A percentile compares a stretch with the other conserved stretches of the same genome.
Evolutionary conservation across 1,140 invertebrate genomes (phyloP).

Genomic region (Pantala flavescens): DNA sequence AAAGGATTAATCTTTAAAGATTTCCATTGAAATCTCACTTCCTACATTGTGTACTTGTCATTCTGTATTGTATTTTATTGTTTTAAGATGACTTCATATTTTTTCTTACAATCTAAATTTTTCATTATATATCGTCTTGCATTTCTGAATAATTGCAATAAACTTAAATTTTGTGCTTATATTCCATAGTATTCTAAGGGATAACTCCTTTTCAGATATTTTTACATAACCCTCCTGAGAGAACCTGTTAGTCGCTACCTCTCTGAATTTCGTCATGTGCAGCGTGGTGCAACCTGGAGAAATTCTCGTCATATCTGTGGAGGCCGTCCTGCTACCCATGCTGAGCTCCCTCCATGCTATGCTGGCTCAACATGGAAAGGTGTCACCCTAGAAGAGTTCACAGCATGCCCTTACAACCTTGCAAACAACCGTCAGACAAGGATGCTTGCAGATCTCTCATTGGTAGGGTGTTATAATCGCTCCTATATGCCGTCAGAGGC

Average conservation of each 20-base stretch:
- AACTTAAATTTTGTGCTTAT: too few species aligned
- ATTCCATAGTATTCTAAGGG: too few species aligned
- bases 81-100: too few species aligned
- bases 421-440: slow-evolving; percentile 93
- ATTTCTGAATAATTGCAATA: too few species aligned
- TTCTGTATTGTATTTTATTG: too few species aligned
- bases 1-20: too few species aligned
- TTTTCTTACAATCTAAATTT: too few species aligned
- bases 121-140: too few species aligned
- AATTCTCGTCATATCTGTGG: slow-evolving; percentile 75
- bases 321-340: slow-evolving; percentile 63
- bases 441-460: slow-evolving; percentile 90
- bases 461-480: slow-evolving; percentile 91
- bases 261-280: slow-evolving; percentile 90
- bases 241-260: slow-evolving; percentile 84
- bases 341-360: slow-evolving; percentile 71
- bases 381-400: slow-evolving; percentile 72
- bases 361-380: slow-evolving; percentile 52
- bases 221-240: slow-evolving; percentile 90
- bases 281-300: slow-evolving; percentile 94
- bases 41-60: too few species aligned
- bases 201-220: slow-evolving; percentile 52
- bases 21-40: too few species aligned
- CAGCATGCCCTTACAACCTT: slow-evolving; percentile 82
- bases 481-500: slow-evolving; percentile 51